These are phyloP conservation scores for Caranx ignobilis DNA, from an alignment of 2,113 vertebrate species.

Conservation along the genomic window DNA sequence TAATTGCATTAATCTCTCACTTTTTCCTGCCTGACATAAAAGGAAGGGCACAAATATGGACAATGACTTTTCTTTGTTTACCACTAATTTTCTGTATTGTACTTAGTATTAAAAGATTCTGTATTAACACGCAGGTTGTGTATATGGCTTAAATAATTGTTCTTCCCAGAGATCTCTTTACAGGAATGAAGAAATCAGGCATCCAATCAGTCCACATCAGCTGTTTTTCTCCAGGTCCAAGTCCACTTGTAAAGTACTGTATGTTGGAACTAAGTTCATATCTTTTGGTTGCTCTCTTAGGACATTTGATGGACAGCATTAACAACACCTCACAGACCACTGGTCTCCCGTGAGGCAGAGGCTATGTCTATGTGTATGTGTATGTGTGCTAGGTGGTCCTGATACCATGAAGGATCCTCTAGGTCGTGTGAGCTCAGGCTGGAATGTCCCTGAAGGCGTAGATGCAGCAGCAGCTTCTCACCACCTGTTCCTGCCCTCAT, in stretches of 20 bases:
- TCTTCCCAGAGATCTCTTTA: neutral
- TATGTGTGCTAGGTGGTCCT: slow-evolving; percentile 9
- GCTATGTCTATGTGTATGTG: neutral
- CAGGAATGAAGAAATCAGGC: neutral
- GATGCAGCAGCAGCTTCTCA: slow-evolving; percentile 45
- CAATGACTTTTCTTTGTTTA: slow-evolving; percentile 68
- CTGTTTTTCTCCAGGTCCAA: neutral
- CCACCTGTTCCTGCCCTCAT: slow-evolving; percentile 50
- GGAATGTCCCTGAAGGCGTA: slow-evolving; percentile 72
- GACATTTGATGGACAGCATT: slow-evolving; percentile 7
- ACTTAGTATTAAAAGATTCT: slow-evolving; percentile 82
- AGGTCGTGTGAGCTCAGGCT: slow-evolving; percentile 33
- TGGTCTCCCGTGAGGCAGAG: neutral
- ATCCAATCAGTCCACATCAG: neutral
- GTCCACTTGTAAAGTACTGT: neutral
- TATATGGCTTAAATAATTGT: slow-evolving; percentile 21
- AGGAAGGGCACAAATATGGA: slow-evolving; percentile 54
- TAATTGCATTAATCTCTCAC: slow-evolving; percentile 51
- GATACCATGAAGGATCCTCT: slow-evolving; percentile 16
- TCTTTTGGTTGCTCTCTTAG: neutral
- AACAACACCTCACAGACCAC: neutral
- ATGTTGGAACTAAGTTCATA: neutral
- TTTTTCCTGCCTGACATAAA: slow-evolving; percentile 50
- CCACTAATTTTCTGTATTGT: slow-evolving; percentile 78
- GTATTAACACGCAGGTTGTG: slow-evolving; percentile 54